Conservation (phyloP, 2,113 vertebrate genomes). For the Cephalophus harveyi region DNA sequence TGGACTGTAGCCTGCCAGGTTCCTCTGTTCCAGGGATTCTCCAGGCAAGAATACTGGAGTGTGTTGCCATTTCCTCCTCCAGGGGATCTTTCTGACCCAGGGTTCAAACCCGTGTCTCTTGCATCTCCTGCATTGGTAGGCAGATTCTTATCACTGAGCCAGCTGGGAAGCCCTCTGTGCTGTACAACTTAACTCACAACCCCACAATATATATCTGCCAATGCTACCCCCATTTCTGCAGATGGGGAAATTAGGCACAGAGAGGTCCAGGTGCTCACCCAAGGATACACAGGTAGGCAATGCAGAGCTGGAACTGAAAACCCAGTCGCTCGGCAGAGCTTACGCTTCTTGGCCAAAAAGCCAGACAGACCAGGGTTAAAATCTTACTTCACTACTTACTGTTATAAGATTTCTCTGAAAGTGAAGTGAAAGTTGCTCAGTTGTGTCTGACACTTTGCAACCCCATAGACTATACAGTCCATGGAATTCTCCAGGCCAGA, state of each 20-base stretch:
- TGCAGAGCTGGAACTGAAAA: not conserved
- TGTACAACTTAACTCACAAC: not conserved
- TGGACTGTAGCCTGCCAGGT: not conserved
- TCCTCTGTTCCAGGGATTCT: not conserved
- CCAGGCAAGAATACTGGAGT: not conserved
- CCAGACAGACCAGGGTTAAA: not conserved
- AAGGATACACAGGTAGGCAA: not conserved
- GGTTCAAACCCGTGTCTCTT: not conserved
- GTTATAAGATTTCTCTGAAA: not conserved
- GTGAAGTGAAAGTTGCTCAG: not conserved
- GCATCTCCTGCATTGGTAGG: not conserved
- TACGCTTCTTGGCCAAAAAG: not conserved
- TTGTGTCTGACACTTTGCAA: not conserved
- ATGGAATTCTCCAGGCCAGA: not conserved
- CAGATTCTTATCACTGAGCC: not conserved
- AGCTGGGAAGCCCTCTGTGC: not conserved
- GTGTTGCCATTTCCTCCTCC: not conserved
- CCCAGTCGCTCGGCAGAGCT: not conserved
- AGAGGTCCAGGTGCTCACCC: not conserved
- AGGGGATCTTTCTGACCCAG: not conserved
- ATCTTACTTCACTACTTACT: not conserved
- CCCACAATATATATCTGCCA: not conserved
- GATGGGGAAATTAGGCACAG: not conserved
- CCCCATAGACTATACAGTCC: not conserved
- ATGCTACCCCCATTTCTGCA: not conserved